Conservation (phyloP, 2,113 vertebrate species). For the Chiloscyllium plagiosum region DNA sequence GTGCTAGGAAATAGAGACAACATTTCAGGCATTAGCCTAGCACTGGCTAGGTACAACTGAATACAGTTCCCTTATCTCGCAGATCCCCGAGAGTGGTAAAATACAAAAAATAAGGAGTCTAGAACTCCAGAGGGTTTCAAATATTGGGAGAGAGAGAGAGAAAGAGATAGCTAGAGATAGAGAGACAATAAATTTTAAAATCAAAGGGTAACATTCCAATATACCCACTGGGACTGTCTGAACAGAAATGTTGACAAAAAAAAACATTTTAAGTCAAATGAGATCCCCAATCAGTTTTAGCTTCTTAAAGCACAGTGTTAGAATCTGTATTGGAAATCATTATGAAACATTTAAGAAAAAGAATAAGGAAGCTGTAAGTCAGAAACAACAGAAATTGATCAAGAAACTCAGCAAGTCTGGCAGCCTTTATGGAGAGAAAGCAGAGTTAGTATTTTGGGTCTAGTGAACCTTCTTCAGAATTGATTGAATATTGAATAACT, state of each 20-base stretch:
- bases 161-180: too few species aligned
- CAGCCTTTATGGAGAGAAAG: too few species aligned
- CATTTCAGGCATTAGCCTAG: not conserved
- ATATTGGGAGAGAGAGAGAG: not conserved
- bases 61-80: not conserved
- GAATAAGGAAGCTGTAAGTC: too few species aligned
- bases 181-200: not conserved
- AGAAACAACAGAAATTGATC: too few species aligned
- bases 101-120: not conserved
- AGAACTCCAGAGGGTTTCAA: not conserved
- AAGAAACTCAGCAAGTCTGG: too few species aligned
- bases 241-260: not conserved
- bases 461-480: too few species aligned
- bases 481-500: too few species aligned
- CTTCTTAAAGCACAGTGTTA: not conserved
- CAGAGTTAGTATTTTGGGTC: too few species aligned
- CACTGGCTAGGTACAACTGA: not conserved
- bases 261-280: not conserved
- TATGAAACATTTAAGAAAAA: not conserved
- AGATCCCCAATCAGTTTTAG: not conserved
- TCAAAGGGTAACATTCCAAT: not conserved
- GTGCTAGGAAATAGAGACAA: not conserved
- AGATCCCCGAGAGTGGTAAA: not conserved
- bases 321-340: not conserved
- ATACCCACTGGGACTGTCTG: not conserved